phyloP scores from a whole-genome alignment of 2,888 invertebrate genomes.

The Tanypteryx hageni region DNA sequence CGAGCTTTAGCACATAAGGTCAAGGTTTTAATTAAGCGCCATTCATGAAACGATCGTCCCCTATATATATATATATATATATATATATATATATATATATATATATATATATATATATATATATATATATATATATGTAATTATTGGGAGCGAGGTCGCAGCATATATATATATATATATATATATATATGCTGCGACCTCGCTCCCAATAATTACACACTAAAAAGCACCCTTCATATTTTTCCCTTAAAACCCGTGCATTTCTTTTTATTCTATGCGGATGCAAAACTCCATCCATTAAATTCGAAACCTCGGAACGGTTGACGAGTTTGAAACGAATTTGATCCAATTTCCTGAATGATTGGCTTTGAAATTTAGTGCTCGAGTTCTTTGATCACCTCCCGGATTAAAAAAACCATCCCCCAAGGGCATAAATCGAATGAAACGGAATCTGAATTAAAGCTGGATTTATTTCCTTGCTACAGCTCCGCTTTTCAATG shows the following conservation, averaged over 20 bases:
- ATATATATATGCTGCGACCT: constrained; percentile 33
- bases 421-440: constrained; percentile 14
- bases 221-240: constrained; percentile 13
- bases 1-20: constrained; percentile 5
- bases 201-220: constrained; percentile 40
- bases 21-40: constrained; percentile 53
- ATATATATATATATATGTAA: no score
- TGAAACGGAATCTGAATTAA: constrained; percentile 7
- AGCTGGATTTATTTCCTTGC: constrained; percentile 17
- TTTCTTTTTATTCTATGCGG: not conserved
- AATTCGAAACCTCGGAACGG: constrained; percentile 48
- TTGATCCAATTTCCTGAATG: constrained; percentile 63
- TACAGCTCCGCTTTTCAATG: not conserved
- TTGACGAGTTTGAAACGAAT: constrained; percentile 57
- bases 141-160: constrained; percentile 52
- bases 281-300: constrained; percentile 37
- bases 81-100: no score
- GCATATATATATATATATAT: no score
- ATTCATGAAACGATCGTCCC: constrained; percentile 45
- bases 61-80: no score
- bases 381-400: constrained; percentile 19
- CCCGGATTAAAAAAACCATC: not conserved
- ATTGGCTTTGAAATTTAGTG: constrained; percentile 63
- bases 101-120: no score
- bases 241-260: not conserved